These are phyloP conservation scores for Anoplolepis gracilipes DNA, from an alignment of 1,140 invertebrate species.

Conservation along the genomic window DNA sequence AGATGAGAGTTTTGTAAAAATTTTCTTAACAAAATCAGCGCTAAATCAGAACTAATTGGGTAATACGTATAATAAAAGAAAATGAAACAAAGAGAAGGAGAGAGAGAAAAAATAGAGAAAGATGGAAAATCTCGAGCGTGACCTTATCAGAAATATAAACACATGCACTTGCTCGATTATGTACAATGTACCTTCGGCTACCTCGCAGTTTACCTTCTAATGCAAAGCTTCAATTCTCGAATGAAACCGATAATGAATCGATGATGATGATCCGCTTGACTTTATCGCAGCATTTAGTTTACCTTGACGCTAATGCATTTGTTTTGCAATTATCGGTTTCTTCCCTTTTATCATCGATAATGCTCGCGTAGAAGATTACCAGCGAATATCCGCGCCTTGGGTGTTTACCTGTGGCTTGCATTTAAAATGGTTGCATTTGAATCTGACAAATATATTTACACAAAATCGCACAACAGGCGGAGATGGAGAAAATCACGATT, in stretches of 20 bases:
- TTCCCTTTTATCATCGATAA: conserved; percentile 23
- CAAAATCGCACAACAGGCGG: conserved; percentile 9
- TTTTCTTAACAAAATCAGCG: neutral
- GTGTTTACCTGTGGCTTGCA: neutral
- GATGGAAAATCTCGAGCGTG: conserved; percentile 42
- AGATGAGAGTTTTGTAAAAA: neutral
- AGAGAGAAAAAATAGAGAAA: conserved; percentile 10
- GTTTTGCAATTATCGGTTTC: conserved; percentile 39
- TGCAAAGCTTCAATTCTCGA: neutral
- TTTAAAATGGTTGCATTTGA: neutral
- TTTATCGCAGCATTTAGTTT: conserved; percentile 24
- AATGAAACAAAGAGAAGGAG: neutral
- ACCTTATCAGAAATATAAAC: conserved; percentile 76
- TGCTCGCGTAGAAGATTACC: conserved; percentile 20
- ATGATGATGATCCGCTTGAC: neutral
- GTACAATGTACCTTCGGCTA: conserved; percentile 38
- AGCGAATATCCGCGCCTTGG: neutral
- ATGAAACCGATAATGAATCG: neutral
- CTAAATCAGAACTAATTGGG: neutral
- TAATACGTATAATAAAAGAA: neutral
- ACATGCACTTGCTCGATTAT: conserved; percentile 50
- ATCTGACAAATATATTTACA: conserved; percentile 53
- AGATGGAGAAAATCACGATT: conserved; percentile 22
- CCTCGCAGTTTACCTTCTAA: conserved; percentile 54
- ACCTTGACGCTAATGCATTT: conserved; percentile 36